Conservation (phyloP, 2,888 invertebrate species). For the Esperia sulphurella region DNA sequence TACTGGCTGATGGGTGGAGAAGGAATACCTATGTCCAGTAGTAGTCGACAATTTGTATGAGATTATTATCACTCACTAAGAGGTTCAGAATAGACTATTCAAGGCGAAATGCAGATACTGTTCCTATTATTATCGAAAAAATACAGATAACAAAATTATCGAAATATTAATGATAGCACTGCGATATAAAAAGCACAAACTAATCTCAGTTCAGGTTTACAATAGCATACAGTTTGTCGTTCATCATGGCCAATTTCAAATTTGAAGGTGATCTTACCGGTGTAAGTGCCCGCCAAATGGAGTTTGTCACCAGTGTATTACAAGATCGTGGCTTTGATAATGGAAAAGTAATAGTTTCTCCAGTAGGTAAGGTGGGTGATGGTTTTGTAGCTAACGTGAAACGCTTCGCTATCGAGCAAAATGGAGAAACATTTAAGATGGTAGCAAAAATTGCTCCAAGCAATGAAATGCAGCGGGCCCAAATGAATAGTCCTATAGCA, state of each 20-base stretch:
- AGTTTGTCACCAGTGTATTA: constrained; percentile 32
- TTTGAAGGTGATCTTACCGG: constrained; percentile 25
- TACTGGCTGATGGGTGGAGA: too few relatives aligned
- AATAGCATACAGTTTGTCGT: too few relatives aligned
- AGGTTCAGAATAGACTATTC: too few relatives aligned
- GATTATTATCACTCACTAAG: too few relatives aligned
- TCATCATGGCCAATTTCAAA: neutral
- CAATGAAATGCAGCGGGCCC: constrained; percentile 15
- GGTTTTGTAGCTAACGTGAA: constrained; percentile 32
- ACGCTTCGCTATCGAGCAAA: constrained; percentile 25
- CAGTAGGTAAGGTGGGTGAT: constrained; percentile 35
- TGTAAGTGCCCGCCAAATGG: constrained; percentile 28
- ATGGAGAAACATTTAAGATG: constrained; percentile 24
- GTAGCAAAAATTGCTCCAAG: constrained; percentile 34
- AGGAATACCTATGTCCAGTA: too few relatives aligned
- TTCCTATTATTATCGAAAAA: too few relatives aligned
- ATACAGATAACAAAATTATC: too few relatives aligned
- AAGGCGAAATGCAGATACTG: too few relatives aligned
- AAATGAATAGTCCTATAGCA: constrained; percentile 13
- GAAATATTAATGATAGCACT: too few relatives aligned
- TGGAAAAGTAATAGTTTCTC: constrained; percentile 25
- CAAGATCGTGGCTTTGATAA: constrained; percentile 27
- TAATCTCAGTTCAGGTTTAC: too few relatives aligned
- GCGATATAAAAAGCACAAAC: too few relatives aligned
- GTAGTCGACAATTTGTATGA: too few relatives aligned